Conservation (phyloP, 2,113 vertebrate genomes). For the Ranitomeya variabilis region DNA sequence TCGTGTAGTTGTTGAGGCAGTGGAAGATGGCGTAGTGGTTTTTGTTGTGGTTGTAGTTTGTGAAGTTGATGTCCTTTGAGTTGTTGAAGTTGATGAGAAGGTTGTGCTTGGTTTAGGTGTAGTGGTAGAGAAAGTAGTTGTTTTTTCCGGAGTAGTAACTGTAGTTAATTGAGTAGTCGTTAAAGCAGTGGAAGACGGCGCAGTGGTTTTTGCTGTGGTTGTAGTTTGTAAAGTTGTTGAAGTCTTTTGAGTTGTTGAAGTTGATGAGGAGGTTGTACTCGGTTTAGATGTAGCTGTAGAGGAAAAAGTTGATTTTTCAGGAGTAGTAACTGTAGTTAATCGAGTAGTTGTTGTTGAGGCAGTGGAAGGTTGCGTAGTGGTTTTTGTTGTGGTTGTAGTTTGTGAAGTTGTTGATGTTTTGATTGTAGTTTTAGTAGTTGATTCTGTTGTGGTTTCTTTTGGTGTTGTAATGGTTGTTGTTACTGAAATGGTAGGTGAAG, state of each 20-base stretch:
- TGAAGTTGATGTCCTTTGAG: neutral
- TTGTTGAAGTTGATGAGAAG: neutral
- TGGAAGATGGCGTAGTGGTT: neutral
- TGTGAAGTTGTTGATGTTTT: neutral
- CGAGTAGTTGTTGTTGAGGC: neutral
- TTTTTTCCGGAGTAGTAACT: neutral
- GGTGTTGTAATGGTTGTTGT: neutral
- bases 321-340: neutral
- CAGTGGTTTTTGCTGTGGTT: neutral
- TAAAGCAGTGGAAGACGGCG: neutral
- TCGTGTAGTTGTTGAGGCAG: neutral
- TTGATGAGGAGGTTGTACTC: neutral
- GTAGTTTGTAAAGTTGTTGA: neutral
- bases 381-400: neutral
- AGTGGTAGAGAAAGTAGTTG: neutral
- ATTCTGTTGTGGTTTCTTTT: neutral
- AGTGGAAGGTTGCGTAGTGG: neutral
- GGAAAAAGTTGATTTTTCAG: neutral
- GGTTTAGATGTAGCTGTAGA: too few species aligned
- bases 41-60: neutral
- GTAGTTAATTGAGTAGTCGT: neutral
- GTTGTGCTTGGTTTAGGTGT: neutral
- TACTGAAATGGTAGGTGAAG: too few species aligned
- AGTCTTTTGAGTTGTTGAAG: neutral
- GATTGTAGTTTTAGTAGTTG: neutral